Conservation (phyloP, 2,888 invertebrate genomes). For the Resseliella maxima region DNA sequence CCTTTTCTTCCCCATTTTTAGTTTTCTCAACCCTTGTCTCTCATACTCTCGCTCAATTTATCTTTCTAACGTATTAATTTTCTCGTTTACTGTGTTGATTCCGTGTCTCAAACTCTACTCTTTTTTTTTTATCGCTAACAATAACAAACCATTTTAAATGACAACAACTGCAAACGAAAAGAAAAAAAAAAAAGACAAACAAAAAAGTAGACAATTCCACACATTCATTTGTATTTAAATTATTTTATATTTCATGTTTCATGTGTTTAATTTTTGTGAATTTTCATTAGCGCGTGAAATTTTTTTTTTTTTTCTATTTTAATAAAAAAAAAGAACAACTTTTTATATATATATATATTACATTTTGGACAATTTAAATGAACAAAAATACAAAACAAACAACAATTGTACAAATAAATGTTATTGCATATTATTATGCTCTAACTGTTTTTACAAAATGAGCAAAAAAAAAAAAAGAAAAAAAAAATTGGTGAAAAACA, state of each 20-base stretch:
- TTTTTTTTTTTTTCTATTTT: neutral
- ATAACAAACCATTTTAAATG: neutral
- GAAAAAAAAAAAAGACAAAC: neutral
- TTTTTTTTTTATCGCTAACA: neutral
- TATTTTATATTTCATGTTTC: conserved; percentile 39
- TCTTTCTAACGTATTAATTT: conserved; percentile 18
- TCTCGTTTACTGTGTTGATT: neutral
- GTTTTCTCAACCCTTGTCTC: too few relatives aligned
- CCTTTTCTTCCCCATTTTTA: neutral
- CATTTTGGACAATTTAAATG: neutral
- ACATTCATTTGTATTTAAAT: conserved; percentile 39
- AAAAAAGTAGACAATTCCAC: too few relatives aligned
- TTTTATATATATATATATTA: too few relatives aligned
- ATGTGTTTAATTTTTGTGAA: conserved; percentile 41
- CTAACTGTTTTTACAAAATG: conserved; percentile 51
- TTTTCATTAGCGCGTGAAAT: conserved; percentile 48
- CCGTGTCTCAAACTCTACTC: neutral
- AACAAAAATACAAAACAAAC: neutral
- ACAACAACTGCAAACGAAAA: neutral
- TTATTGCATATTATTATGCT: conserved; percentile 23
- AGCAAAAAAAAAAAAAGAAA: neutral
- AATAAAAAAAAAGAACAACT: neutral
- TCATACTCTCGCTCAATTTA: too few relatives aligned
- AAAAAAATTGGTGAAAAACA: conserved; percentile 23
- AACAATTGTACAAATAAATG: conserved; percentile 43